Base-by-base conservation (phyloP, 2,888 invertebrate species). In the Synergus umbraculus region DNA sequence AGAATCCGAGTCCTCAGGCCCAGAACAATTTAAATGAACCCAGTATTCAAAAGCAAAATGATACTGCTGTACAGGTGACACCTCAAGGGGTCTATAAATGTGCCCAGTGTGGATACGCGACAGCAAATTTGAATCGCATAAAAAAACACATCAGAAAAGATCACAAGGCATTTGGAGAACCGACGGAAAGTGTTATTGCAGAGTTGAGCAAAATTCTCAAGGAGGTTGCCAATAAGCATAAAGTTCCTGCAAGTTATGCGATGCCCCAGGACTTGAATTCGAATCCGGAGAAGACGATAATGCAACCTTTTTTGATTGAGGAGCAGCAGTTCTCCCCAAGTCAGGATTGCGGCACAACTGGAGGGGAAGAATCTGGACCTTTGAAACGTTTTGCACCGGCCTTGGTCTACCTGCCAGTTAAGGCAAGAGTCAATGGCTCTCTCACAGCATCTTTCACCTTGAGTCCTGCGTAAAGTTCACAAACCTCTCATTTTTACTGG, bases 381-480 rank as follows among this genome's bases (percentile, higher is more conserved):
- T 88, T 90, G 81, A 92, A 91, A 83, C 95, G 96, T 92, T 96
- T 98, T 93, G 96, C 97, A 90, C 97, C 98, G 86, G 97, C 98
- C 88, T 95, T 98, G 89, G 97, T 98, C 92, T 98, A 97, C 93
- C 95, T 98, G 93, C 98, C 98, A 84, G 98, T 98, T 91, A 96
- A 96, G 87, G 96, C 97, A 92, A 95, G 97, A 92, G 95, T 98
- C 90, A 96, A 96, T 91, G 95, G 96, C 91, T 96, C 97, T 87
- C 95, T 98, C 88, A 97, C 97, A 88, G 96, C 97, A 90, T 97
- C 98, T 92, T 97, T 98, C 92, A 97, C 96, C 92, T 95, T 98
- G 88, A 98, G 97, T 92, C 98, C 98, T 90, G 97, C 98, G 94
- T 97, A 96, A 94, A 89, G 37, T 66, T 85, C 58, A 65, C 69